Base-by-base conservation (phyloP, 2,888 invertebrate species). In the Nesidiocoris tenuis region DNA sequence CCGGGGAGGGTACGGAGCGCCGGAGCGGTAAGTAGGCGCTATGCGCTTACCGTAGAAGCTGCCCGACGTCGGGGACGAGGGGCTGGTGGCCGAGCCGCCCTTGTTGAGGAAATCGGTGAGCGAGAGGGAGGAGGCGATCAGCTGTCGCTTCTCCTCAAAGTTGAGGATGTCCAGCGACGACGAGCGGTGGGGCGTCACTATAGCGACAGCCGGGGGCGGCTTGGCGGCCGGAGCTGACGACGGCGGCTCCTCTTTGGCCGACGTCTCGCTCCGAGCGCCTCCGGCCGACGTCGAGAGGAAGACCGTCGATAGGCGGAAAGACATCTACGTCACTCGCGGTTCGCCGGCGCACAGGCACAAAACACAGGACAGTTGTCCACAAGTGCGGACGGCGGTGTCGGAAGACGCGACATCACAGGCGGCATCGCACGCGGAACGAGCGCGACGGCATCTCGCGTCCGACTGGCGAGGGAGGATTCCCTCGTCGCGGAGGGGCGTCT, bases 131-230 rank as follows among this genome's bases (percentile, higher is more conserved):
- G 94, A 94, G 65, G 94, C 94, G 80, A 95, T 95, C 82, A 95
- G 86, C 85, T 94, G 93, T 81, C 94, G 87, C 84, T 94, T 94
- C 87, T 95, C 94, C 85, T 94, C 94, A 84, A 95, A 95, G 86
- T 95, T 94, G 76, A 95, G 88, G 86, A 93, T 92, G 87, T 94
- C 94, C 86, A 94, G 87, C 83, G 93, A 93, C 84, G 90, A 92
- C 85, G 93, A 93, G 82, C 92, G 85, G 81, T 90, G 90, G 0
- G 90, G 90, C 25, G 88, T 87, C 25, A 90, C 89, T 24, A 90
- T 90, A 71, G 90, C 81, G 77, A 82, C 80, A 75, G 80, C 79
- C 18, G 80, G 79, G 76, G 80, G 80, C 18, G 80, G 79, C 79
- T 80, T 82, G 81, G 82, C 79, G 3, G 12, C 39, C 39, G 39